phyloP scores from a whole-genome alignment of 2,797 vertebrate species.

The Phalanger gymnotis region DNA sequence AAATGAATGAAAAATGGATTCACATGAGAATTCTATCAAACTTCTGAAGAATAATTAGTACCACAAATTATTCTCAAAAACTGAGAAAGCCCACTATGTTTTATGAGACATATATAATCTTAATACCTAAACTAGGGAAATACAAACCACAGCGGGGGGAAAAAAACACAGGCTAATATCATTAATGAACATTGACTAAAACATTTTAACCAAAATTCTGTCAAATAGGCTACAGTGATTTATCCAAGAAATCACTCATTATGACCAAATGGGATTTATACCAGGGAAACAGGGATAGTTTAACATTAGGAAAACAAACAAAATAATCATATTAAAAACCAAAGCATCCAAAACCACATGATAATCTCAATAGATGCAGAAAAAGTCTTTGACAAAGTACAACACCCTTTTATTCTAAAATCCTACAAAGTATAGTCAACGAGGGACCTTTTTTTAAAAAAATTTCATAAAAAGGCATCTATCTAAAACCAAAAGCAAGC shows the following conservation, averaged over 20 bases:
- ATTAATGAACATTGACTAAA: not conserved
- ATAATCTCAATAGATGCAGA: not conserved
- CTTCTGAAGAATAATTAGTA: not conserved
- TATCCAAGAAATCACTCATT: not conserved
- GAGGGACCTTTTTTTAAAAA: too few species aligned
- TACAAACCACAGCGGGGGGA: not conserved
- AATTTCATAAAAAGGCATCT: not conserved
- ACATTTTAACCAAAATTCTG: not conserved
- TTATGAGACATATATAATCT: not conserved
- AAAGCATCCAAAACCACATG: not conserved
- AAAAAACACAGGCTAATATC: not conserved
- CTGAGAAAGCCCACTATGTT: not conserved
- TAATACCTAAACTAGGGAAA: not conserved
- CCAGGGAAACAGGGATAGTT: not conserved
- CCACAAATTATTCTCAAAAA: not conserved
- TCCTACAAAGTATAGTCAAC: not conserved
- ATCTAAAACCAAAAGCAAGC: not conserved
- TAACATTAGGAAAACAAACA: not conserved
- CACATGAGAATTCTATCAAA: not conserved
- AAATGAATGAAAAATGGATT: not conserved
- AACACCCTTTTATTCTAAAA: not conserved
- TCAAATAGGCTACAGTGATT: not conserved
- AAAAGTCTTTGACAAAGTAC: not conserved
- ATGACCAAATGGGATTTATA: not conserved
- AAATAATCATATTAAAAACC: not conserved